Base-by-base conservation (phyloP, 2,113 vertebrate species). In the Chaenogobius annularis region DNA sequence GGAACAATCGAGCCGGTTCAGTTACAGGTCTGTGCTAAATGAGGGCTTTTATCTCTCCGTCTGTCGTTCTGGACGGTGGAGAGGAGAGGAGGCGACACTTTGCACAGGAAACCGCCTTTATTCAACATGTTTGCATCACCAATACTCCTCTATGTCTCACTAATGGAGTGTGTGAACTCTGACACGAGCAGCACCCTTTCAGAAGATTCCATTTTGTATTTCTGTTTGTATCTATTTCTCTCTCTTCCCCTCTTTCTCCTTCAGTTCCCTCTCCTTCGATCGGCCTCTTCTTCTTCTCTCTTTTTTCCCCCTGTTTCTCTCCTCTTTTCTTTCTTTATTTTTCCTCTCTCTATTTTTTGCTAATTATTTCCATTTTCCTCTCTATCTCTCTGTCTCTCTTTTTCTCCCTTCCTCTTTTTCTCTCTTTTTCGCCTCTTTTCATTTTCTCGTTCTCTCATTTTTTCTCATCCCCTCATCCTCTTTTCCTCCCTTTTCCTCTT, bases 1-100 rank as follows among this genome's bases (percentile, higher is more conserved):
- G 56, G 56, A 59, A 59, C 56, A 59, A 59, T 59, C 7, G 56
- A 26, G 56, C 56, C 14, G 56, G 56, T 59, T 59, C 23, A 22
- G 56, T 59, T 59, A 14, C 56, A 61, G 58, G 14, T 17, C 58
- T 35, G 58, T 26, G 56, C 23, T 59, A 59, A 59, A 35, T 13
- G 23, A 61, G 23, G 26, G 58, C 58, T 31, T 61, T 61, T 61
- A 31, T 35, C 14, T 35, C 1, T 55, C n/a, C 22, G n/a, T 55
- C 20, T 35, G 55, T 58, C 26, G 26, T 31, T 31, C 26, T 35
- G 26, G 1, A 26, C 23, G 3, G 13, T 56, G 55, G 12, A 22
- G 56, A 22, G 10, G 12, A 22, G 56, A 22, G 3, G 58, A 58
- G 58, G 58, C 15, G 9, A 12, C 23, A 31, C 0, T 10, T 5